Evolutionary conservation across 2,888 invertebrate species (phyloP), one percentile per base, ranked within the genome.

Genomic region (Eristalis pertinax): DNA sequence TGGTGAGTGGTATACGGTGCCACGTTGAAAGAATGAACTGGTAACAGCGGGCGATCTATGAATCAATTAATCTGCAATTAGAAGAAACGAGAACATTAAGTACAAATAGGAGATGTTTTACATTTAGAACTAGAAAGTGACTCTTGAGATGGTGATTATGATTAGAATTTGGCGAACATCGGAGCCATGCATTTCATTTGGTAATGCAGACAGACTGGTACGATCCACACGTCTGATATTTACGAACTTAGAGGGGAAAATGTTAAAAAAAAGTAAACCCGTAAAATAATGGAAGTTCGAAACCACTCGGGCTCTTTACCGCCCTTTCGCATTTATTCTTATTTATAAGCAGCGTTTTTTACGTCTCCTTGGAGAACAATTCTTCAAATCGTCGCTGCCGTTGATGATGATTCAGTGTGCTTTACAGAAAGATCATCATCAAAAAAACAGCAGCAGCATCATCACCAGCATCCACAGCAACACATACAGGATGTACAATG

Each of bases 1-100:
- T 87, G 79, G 84, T 87, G 79, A 84, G 50, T 73, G 75, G 64
- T 87, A 87, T 58, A 60, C 87, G 73, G 70, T 87, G 87, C 76
- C 87, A 87, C 79, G 83, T 41, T 38, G 29, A 60, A 75, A 83
- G 35, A 83, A 64, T 50, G 64, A 76, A 56, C 60, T 63, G 64
- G 67, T 76, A 50, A 32, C 35, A 50, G 50, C 43, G 64, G 58
- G 77, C 73, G 69, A 81, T 82, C 58, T 56, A 38, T 35, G 35
- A 74, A 70, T 70, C 56, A 80, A 86, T 83, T 70, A 75, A 80
- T 79, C 87, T 87, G 80, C 11, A 87, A 87, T 24, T 63, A 76
- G 58, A 82, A 68, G 32, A 64, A 67, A 78, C 1, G 22, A 67
- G 35, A 38, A n/a, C n/a, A 75, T 69, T 13, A 63, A 38, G 56